A percentile compares a stretch with the other conserved stretches of the same genome.
These are phyloP conservation scores for Scaptomyza hsui DNA, from an alignment of 1,140 invertebrate genomes.

Conservation along the genomic window DNA sequence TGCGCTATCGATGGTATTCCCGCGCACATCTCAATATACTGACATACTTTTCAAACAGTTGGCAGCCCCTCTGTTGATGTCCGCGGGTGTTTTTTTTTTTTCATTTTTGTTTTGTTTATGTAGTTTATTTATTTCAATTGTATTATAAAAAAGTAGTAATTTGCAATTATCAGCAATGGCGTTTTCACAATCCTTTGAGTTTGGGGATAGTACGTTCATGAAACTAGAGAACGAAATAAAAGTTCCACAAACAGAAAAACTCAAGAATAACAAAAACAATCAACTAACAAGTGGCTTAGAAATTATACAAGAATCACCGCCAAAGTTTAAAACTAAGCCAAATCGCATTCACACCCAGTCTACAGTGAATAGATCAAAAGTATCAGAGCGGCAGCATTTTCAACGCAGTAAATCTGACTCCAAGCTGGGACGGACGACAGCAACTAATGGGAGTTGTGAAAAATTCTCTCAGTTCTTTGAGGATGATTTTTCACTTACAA, in stretches of 20 bases:
- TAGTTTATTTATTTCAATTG: constrained; percentile 7
- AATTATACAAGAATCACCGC: constrained; percentile 53
- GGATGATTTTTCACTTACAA: constrained; percentile 60
- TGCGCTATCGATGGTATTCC: background rate
- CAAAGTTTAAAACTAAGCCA: constrained; percentile 24
- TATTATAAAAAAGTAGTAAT: constrained; percentile 2
- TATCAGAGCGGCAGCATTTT: constrained; percentile 24
- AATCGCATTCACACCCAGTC: constrained; percentile 14
- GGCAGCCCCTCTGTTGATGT: constrained; percentile 19
- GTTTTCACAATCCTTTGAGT: constrained; percentile 75
- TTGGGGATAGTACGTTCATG: constrained; percentile 76
- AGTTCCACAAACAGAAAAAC: constrained; percentile 7
- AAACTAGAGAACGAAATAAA: constrained; percentile 61
- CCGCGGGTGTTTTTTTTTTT: constrained; percentile 24
- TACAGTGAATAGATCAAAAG: constrained; percentile 8
- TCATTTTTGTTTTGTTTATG: constrained; percentile 23
- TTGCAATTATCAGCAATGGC: constrained; percentile 40
- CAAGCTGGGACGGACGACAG: constrained; percentile 12
- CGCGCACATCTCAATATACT: background rate
- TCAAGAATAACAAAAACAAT: background rate
- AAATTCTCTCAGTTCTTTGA: constrained; percentile 63
- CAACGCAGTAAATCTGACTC: constrained; percentile 36
- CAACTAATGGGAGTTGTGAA: constrained; percentile 20
- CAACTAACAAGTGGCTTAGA: constrained; percentile 32
- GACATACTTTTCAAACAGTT: background rate